These are phyloP conservation scores for Pristionchus entomophagus DNA, from an alignment of 2,888 invertebrate genomes.

Conservation along the genomic window DNA sequence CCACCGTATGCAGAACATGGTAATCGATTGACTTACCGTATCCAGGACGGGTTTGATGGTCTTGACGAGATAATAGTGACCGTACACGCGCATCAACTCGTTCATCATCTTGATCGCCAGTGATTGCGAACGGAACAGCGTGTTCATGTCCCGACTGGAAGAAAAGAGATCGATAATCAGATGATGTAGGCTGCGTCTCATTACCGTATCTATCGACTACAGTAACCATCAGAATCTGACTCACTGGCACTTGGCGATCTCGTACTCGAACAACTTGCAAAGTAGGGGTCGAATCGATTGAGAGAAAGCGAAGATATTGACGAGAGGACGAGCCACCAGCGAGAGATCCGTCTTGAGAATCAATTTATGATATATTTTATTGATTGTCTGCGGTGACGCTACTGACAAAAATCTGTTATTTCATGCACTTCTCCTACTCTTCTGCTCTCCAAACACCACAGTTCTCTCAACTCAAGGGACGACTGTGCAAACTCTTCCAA, in stretches of 20 bases:
- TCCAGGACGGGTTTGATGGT: conserved; percentile 74
- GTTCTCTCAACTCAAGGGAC: too few species aligned
- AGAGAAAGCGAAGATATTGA: conserved; percentile 63
- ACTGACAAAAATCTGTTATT: too few species aligned
- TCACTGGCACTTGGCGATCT: conserved; percentile 72
- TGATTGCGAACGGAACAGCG: conserved; percentile 73
- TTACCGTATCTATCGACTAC: neutral
- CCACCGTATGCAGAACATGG: too few species aligned
- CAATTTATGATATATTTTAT: neutral
- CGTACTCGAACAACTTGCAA: conserved; percentile 66
- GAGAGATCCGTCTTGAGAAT: conserved; percentile 67
- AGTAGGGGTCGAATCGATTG: conserved; percentile 67
- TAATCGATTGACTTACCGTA: conserved; percentile 66
- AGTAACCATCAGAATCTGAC: too few species aligned
- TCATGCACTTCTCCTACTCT: too few species aligned
- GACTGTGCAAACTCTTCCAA: too few species aligned
- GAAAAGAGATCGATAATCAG: neutral
- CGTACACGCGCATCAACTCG: conserved; percentile 73
- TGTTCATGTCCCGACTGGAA: conserved; percentile 70
- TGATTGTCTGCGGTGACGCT: neutral
- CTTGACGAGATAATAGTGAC: conserved; percentile 69
- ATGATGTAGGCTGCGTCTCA: neutral
- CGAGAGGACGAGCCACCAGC: conserved; percentile 68
- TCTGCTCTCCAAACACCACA: too few species aligned
- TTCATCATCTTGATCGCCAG: conserved; percentile 72